Percentiles rank a stretch among this genome's conserved stretches.
Evolutionary conservation across 2,888 invertebrate genomes (phyloP).

Genomic region (Tricholauxania praeusta): DNA sequence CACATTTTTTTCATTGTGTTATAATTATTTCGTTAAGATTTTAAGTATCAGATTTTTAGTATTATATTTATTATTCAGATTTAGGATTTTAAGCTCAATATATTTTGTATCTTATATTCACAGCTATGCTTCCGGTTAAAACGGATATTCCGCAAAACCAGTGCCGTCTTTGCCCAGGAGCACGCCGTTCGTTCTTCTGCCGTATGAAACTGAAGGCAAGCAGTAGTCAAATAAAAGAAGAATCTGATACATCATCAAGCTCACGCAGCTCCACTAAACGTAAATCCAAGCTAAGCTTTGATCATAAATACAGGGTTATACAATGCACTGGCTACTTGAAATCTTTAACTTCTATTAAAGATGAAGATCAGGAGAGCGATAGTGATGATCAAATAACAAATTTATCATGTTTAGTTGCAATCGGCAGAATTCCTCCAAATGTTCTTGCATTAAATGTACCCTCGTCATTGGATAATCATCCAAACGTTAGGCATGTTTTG

Average conservation of each 20-base stretch:
- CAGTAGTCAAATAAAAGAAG: conserved; percentile 78
- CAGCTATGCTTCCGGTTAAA: conserved; percentile 92
- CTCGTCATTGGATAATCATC: conserved; percentile 65
- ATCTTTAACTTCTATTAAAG: conserved; percentile 88
- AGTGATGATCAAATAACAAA: conserved; percentile 73
- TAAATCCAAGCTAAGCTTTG: conserved; percentile 74
- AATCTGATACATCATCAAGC: conserved; percentile 69
- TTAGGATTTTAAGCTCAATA: background rate
- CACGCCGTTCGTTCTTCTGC: conserved; percentile 92
- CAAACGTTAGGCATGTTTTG: conserved; percentile 75
- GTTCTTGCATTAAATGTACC: conserved; percentile 70
- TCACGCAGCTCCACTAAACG: conserved; percentile 73
- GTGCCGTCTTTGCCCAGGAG: conserved; percentile 86
- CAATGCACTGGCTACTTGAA: conserved; percentile 95
- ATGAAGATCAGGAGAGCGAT: conserved; percentile 77
- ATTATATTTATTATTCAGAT: too few species aligned
- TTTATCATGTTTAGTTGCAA: conserved; percentile 89
- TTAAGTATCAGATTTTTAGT: too few species aligned
- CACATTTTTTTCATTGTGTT: too few species aligned
- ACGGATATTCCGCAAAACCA: conserved; percentile 83
- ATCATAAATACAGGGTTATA: conserved; percentile 88
- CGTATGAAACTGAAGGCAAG: conserved; percentile 86
- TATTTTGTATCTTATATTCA: background rate
- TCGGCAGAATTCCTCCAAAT: conserved; percentile 80
- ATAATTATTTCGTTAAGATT: too few species aligned